These are phyloP conservation scores for Apogon talboti DNA, from an alignment of 2,797 vertebrate species.

Conservation along the genomic window DNA sequence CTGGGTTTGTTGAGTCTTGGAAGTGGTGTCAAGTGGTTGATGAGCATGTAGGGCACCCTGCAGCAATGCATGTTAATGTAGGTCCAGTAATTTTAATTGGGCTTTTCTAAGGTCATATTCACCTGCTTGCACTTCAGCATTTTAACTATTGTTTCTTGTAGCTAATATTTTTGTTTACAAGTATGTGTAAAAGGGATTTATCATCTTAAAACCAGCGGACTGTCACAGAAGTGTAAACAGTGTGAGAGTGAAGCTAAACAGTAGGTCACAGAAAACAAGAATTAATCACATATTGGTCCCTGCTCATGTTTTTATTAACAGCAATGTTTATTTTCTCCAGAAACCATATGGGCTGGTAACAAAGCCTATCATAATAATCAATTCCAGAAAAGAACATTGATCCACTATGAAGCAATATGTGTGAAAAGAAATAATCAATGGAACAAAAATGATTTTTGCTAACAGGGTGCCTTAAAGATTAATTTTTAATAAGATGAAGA, in stretches of 20 bases:
- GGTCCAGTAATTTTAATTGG: slow-evolving; percentile 64
- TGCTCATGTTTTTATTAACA: slow-evolving; percentile 32
- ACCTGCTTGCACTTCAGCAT: slow-evolving; percentile 32
- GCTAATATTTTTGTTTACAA: neutral
- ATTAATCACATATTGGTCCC: slow-evolving; percentile 23
- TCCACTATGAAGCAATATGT: slow-evolving; percentile 39
- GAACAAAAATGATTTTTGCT: no score
- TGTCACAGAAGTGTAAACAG: slow-evolving; percentile 20
- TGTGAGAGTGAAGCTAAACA: slow-evolving; percentile 14
- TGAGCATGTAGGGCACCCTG: slow-evolving; percentile 47
- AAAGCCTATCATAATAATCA: slow-evolving; percentile 36
- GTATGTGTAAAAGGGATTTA: slow-evolving; percentile 8
- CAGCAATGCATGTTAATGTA: slow-evolving; percentile 63
- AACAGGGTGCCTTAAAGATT: neutral
- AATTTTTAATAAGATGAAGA: no score
- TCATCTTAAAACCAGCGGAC: neutral
- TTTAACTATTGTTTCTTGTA: no score
- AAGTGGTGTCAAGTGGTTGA: slow-evolving; percentile 66
- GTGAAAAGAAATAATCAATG: slow-evolving; percentile 25
- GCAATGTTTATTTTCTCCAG: slow-evolving; percentile 15
- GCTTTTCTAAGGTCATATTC: slow-evolving; percentile 40
- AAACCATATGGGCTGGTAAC: slow-evolving; percentile 32
- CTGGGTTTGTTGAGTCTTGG: slow-evolving; percentile 48
- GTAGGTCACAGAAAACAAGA: slow-evolving; percentile 9
- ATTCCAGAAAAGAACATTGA: slow-evolving; percentile 46